Evolutionary conservation across 2,888 invertebrate genomes (phyloP).

Genomic region (Eupithecia centaureata): DNA sequence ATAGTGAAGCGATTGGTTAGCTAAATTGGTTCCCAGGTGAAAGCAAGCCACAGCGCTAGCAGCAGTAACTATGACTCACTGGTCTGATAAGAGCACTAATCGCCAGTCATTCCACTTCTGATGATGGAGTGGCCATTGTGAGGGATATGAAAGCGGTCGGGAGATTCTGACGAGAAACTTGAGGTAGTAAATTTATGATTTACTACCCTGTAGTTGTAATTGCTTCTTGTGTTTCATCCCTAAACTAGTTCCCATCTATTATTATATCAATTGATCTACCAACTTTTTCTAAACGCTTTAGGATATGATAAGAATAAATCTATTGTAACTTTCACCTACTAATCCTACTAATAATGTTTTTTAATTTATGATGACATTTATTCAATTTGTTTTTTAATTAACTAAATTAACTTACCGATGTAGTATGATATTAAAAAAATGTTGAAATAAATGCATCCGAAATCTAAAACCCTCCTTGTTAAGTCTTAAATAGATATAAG

Average conservation of each 20-base stretch:
- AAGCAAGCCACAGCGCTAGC: background rate
- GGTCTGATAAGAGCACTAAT: constrained; percentile 7
- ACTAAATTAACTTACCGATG: no score
- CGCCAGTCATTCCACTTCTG: constrained; percentile 3
- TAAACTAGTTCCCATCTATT: background rate
- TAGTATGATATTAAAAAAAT: no score
- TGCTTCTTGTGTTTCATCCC: background rate
- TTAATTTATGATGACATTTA: no score
- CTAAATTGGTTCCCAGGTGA: background rate
- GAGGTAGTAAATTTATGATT: constrained; percentile 1
- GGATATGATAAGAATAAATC: no score
- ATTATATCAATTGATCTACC: no score
- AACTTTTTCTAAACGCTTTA: background rate
- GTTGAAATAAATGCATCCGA: no score
- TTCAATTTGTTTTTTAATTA: no score
- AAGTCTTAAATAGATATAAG: no score
- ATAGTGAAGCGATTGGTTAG: background rate
- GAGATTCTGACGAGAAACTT: constrained; percentile 3
- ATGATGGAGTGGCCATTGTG: constrained; percentile 6
- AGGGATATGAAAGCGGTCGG: constrained; percentile 4
- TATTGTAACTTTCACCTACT: no score
- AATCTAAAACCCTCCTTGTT: no score
- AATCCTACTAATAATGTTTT: no score
- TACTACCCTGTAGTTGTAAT: background rate
- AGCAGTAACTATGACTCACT: background rate